phyloP scores from a whole-genome alignment of 2,888 invertebrate genomes.

The Andrena flavipes region DNA sequence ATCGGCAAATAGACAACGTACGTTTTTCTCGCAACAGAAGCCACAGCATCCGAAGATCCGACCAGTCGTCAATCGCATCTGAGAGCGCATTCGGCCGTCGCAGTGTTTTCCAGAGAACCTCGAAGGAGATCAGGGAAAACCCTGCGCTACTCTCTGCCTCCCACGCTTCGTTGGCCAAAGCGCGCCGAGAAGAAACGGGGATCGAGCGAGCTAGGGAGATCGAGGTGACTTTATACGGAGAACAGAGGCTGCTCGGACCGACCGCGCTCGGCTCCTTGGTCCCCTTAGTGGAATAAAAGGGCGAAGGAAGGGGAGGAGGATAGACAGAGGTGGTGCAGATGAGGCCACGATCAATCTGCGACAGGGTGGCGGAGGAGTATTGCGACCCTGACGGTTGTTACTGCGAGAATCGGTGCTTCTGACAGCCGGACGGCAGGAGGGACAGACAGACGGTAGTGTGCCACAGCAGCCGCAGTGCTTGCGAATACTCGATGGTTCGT shows the following conservation, averaged over 20 bases:
- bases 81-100: too few species aligned
- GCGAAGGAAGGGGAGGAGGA: conserved; percentile 13
- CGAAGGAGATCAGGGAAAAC: too few species aligned
- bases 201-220: too few species aligned
- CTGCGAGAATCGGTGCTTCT: conserved; percentile 79
- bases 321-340: conserved; percentile 73
- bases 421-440: conserved; percentile 81
- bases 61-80: too few species aligned
- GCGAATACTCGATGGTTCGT: conserved; percentile 84
- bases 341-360: conserved; percentile 81
- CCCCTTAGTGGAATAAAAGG: not conserved
- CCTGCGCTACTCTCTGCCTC: too few species aligned
- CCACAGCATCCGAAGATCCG: too few species aligned
- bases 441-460: conserved; percentile 82
- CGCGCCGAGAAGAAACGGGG: too few species aligned
- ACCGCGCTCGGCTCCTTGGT: conserved; percentile 23
- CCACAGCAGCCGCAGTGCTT: conserved; percentile 83
- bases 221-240: not conserved
- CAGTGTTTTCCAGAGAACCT: too few species aligned
- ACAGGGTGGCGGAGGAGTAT: conserved; percentile 82
- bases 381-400: conserved; percentile 78
- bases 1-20: too few species aligned
- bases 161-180: too few species aligned
- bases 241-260: not conserved
- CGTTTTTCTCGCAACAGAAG: too few species aligned